Base-by-base conservation (phyloP, 2,888 invertebrate species). In the Encarsia formosa region DNA sequence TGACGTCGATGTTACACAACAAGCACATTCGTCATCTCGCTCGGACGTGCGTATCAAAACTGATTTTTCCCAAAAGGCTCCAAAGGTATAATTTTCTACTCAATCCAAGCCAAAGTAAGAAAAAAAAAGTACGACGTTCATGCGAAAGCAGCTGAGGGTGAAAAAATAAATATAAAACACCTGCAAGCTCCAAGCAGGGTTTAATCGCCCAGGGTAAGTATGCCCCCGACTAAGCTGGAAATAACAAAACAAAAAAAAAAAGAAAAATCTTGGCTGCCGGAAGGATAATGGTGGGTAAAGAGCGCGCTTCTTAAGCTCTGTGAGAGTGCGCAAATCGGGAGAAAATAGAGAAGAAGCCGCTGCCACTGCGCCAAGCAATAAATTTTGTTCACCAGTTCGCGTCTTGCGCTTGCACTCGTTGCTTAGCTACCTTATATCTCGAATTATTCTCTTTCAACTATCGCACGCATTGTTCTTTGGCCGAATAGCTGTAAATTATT, bases 351-450 rank as follows among this genome's bases (percentile, higher is more conserved):
- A 48, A 55, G 57, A 23, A 16, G 32, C 4, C 11, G 15, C 8
- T 13, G 32, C 32, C 26, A 42, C 58, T 54, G 51, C 54, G 44
- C 48, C 53, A 52, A 34, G 61, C 57, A 48, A 61, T 62, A 62
- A 61, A 61, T 62, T 61, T 61, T 50, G 60, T 61, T 60, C 61
- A 58, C 58, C 57, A 56, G 56, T 52, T 50, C 53, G n/a, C n/a
- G 52, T 58, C 57, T 56, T 53, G 44, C 58, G 50, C 56, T 55
- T 54, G 56, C 59, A 49, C 49, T 38, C 53, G 54, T 48, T n/a
- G n/a, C n/a, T n/a, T n/a, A n/a, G n/a, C n/a, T n/a, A n/a, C n/a
- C n/a, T n/a, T n/a, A n/a, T n/a, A n/a, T n/a, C n/a, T n/a, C n/a
- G n/a, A n/a, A n/a, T n/a, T n/a, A n/a, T n/a, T n/a, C n/a, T n/a